These are phyloP conservation scores for Melinopterus prodromus DNA, from an alignment of 2,888 invertebrate genomes.

Conservation along the genomic window DNA sequence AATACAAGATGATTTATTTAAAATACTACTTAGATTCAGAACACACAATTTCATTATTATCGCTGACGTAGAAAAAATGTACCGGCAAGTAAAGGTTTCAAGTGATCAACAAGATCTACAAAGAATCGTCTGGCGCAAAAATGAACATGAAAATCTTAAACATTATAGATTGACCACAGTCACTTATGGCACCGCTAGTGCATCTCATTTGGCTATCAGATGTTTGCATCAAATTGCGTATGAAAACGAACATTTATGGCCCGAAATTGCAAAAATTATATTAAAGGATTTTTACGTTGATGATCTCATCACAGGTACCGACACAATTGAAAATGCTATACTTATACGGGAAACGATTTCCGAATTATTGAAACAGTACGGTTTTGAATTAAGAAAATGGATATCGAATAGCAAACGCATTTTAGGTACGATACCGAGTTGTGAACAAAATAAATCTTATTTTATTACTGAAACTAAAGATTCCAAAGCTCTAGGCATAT, in stretches of 20 bases:
- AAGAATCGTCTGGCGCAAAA: slow-evolving; percentile 52
- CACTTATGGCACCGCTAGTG: slow-evolving; percentile 50
- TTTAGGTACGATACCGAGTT: background rate
- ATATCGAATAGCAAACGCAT: slow-evolving; percentile 36
- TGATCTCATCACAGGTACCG: slow-evolving; percentile 41
- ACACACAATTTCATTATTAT: slow-evolving; percentile 45
- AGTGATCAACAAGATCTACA: slow-evolving; percentile 49
- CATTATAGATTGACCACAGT: slow-evolving; percentile 23
- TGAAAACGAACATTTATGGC: slow-evolving; percentile 38
- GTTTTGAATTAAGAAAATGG: slow-evolving; percentile 46
- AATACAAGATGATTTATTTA: slow-evolving; percentile 27
- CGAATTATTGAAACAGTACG: slow-evolving; percentile 27
- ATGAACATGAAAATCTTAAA: slow-evolving; percentile 38
- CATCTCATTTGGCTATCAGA: slow-evolving; percentile 47
- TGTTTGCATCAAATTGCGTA: slow-evolving; percentile 46
- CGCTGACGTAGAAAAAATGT: slow-evolving; percentile 56
- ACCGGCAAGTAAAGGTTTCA: slow-evolving; percentile 49
- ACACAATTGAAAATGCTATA: slow-evolving; percentile 26
- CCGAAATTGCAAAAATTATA: slow-evolving; percentile 37
- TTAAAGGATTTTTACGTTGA: slow-evolving; percentile 50
- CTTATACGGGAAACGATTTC: slow-evolving; percentile 33
- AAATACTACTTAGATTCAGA: slow-evolving; percentile 30
- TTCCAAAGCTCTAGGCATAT: slow-evolving; percentile 29
- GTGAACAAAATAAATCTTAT: background rate
- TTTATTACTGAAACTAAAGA: slow-evolving; percentile 17